phyloP scores from a whole-genome alignment of 2,888 invertebrate genomes.

The Dasypogon diadema region DNA sequence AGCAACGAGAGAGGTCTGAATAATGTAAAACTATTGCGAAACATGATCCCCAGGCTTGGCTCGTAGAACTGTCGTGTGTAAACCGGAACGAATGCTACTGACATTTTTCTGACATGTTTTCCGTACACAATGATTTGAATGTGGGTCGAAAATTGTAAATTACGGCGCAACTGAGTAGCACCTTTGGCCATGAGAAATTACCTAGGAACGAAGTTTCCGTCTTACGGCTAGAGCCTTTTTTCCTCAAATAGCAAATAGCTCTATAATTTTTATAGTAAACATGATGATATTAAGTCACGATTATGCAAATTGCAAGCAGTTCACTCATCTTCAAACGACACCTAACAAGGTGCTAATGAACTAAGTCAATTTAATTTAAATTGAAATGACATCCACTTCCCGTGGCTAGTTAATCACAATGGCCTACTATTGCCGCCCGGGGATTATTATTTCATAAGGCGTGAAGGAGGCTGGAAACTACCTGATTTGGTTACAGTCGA shows the following conservation, averaged over 20 bases:
- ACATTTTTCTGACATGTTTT: conserved; percentile 53
- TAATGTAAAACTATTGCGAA: conserved; percentile 24
- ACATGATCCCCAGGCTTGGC: too few relatives aligned
- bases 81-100: conserved; percentile 48
- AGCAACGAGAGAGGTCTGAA: conserved; percentile 1
- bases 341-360: conserved; percentile 42
- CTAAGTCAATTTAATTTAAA: conserved; percentile 40
- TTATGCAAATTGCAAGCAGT: conserved; percentile 17
- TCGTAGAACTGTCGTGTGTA: conserved; percentile 10
- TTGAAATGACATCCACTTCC: conserved; percentile 31
- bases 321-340: not conserved
- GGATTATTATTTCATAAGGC: conserved; percentile 16
- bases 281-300: not conserved
- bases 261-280: not conserved
- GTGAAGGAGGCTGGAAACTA: conserved; percentile 14
- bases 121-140: conserved; percentile 34
- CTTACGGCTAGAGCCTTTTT: not conserved
- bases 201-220: not conserved
- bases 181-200: conserved; percentile 9
- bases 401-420: conserved; percentile 16
- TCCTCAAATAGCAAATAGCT: not conserved
- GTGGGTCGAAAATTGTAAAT: conserved; percentile 4
- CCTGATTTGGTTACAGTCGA: not conserved
- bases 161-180: not conserved
- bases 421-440: conserved; percentile 9